These are phyloP conservation scores for Ectemnius lituratus DNA, from an alignment of 2,888 invertebrate genomes.

Conservation along the genomic window DNA sequence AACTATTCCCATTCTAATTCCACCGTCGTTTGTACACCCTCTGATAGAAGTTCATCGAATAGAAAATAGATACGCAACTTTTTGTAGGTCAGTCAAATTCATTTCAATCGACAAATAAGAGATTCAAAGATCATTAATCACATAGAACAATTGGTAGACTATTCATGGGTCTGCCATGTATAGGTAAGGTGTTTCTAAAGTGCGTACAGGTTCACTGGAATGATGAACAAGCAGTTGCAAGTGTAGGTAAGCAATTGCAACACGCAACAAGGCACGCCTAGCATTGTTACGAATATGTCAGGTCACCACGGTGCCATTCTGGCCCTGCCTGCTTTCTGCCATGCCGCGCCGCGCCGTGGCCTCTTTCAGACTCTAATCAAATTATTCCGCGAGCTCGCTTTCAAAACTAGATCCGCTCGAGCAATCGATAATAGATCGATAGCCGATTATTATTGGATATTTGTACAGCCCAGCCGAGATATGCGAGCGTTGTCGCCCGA, in stretches of 20 bases:
- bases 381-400: conserved; percentile 11
- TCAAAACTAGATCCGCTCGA: conserved; percentile 7
- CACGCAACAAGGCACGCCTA: conserved; percentile 72
- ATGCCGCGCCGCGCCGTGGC: too few species aligned
- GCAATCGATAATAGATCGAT: conserved; percentile 17
- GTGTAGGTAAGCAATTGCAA: conserved; percentile 61
- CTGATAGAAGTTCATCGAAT: too few species aligned
- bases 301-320: conserved; percentile 58
- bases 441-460: conserved; percentile 25
- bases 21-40: too few species aligned
- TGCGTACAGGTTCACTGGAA: background rate
- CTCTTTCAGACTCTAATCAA: conserved; percentile 19
- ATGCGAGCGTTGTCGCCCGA: conserved; percentile 18
- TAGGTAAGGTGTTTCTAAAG: background rate
- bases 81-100: too few species aligned
- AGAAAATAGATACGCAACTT: too few species aligned
- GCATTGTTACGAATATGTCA: conserved; percentile 75
- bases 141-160: background rate
- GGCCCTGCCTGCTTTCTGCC: too few species aligned
- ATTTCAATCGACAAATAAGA: too few species aligned
- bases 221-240: too few species aligned
- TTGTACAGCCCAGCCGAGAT: background rate
- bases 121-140: too few species aligned
- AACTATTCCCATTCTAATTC: background rate
- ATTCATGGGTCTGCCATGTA: background rate